Conservation (phyloP, 2,113 vertebrate species). For the Syngnathoides biaculeatus region DNA sequence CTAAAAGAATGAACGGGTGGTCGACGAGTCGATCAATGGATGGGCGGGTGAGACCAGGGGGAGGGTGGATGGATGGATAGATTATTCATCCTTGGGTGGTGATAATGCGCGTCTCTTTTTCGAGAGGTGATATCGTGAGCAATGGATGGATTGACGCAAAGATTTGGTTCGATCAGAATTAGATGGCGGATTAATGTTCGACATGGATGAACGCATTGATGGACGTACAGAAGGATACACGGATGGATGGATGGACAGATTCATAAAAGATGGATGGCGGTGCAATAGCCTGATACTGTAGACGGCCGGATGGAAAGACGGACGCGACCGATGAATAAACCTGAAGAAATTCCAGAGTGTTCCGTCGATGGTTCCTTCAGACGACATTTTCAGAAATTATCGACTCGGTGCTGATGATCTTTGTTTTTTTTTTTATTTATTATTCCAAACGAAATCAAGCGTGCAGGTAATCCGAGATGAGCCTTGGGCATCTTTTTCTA, state of each 20-base stretch:
- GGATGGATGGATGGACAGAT: not conserved
- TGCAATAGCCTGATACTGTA: not conserved
- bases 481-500: constrained; percentile 22
- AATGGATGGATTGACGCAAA: not conserved
- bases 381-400: constrained; percentile 34
- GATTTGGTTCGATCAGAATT: not conserved
- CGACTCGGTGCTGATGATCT: constrained; percentile 10
- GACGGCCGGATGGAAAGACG: not conserved
- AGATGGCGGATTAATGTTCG: not conserved
- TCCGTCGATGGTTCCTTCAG: not conserved
- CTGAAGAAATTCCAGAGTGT: not conserved
- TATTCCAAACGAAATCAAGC: constrained; percentile 33
- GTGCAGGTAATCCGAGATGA: constrained; percentile 35
- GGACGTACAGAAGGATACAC: not conserved
- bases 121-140: too few relatives aligned
- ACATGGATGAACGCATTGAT: not conserved
- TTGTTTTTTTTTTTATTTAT: not conserved
- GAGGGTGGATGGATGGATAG: too few relatives aligned
- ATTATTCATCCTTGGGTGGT: too few relatives aligned
- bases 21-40: too few relatives aligned
- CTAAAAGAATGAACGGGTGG: too few relatives aligned
- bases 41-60: too few relatives aligned
- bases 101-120: too few relatives aligned
- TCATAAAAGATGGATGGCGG: not conserved
- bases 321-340: not conserved